phyloP scores from a whole-genome alignment of 1,140 invertebrate genomes.

The Geopemphigus sp. region DNA sequence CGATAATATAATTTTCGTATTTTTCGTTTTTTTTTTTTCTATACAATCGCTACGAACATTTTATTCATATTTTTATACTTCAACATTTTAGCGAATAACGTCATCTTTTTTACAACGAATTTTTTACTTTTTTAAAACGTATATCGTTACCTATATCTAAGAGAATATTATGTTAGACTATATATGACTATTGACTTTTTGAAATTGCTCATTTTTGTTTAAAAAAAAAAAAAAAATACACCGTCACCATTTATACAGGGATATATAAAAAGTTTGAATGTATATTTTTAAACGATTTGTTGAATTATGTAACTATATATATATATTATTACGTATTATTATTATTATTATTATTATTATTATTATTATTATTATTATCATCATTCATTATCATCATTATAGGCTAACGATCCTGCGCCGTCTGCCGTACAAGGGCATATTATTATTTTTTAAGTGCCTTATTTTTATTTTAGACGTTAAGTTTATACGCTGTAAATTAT shows the following conservation, averaged over 20 bases:
- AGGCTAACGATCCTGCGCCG: background rate
- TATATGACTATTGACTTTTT: conserved; percentile 35
- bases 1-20: background rate
- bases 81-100: conserved; percentile 13
- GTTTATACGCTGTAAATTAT: conserved; percentile 44
- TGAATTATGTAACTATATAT: conserved; percentile 17
- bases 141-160: conserved; percentile 42
- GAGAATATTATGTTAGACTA: conserved; percentile 28
- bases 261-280: conserved; percentile 16
- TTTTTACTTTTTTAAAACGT: conserved; percentile 26
- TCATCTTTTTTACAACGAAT: conserved; percentile 4
- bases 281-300: conserved; percentile 37
- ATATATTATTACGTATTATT: no score
- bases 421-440: conserved; percentile 21
- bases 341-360: no score
- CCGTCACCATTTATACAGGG: conserved; percentile 7
- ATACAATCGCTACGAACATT: background rate
- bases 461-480: conserved; percentile 42
- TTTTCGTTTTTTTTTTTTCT: background rate
- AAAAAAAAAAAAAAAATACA: background rate
- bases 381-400: no score
- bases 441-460: conserved; percentile 45
- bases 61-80: conserved; percentile 8
- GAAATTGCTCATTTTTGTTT: conserved; percentile 30
- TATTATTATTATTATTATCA: no score